These are phyloP conservation scores for Tenthredo distinguenda DNA, from an alignment of 2,888 invertebrate species.

Conservation along the genomic window DNA sequence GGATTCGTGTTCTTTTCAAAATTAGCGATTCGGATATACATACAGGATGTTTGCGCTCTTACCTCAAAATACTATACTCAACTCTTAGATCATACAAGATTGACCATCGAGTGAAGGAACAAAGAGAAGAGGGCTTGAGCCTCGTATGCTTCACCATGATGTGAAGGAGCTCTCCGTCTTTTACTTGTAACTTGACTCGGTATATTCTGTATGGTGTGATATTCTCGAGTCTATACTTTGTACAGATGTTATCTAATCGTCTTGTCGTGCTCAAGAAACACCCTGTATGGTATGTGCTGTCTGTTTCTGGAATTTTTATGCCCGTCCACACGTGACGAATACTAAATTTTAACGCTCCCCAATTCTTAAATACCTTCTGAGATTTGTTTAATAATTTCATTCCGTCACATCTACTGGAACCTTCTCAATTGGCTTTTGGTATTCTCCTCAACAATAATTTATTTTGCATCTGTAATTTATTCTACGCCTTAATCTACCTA, in stretches of 20 bases:
- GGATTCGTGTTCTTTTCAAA: constrained; percentile 15
- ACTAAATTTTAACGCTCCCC: constrained; percentile 16
- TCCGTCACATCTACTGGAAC: constrained; percentile 19
- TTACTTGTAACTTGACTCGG: not conserved
- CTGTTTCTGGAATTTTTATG: constrained; percentile 26
- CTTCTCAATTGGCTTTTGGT: constrained; percentile 57
- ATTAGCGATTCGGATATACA: not conserved
- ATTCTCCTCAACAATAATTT: constrained; percentile 42
- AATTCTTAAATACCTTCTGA: not conserved
- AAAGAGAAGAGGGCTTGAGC: not conserved
- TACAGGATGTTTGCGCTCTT: constrained; percentile 6
- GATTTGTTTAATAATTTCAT: constrained; percentile 31
- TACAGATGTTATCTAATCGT: constrained; percentile 7
- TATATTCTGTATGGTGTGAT: not conserved
- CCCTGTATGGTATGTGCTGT: constrained; percentile 15
- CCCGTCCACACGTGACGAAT: constrained; percentile 26
- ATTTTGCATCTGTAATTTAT: constrained; percentile 38
- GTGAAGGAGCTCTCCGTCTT: not conserved
- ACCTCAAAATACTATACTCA: not conserved
- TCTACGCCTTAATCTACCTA: constrained; percentile 43
- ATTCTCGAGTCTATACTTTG: not conserved
- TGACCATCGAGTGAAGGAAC: not conserved
- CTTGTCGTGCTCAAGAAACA: constrained; percentile 3
- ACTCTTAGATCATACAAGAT: not conserved
- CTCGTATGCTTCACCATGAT: not conserved